Conservation (phyloP, 2,113 vertebrate genomes). For the Micronycteris hirsuta region DNA sequence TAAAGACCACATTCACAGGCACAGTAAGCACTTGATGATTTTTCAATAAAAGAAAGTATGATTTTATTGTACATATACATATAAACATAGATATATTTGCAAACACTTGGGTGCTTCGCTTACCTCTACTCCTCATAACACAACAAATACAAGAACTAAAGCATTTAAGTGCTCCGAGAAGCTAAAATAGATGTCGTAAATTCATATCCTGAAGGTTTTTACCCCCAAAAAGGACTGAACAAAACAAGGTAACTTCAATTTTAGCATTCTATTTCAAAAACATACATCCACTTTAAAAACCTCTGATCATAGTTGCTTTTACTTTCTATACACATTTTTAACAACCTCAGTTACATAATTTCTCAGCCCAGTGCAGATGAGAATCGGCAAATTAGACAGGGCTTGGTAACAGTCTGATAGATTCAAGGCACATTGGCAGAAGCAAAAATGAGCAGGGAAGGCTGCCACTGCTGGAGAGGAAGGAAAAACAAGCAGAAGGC, state of each 20-base stretch:
- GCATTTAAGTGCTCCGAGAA: background rate
- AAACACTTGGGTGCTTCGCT: background rate
- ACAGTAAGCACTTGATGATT: background rate
- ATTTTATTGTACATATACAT: background rate
- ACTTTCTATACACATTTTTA: constrained; percentile 21
- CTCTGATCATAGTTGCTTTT: constrained; percentile 17
- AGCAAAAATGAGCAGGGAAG: constrained; percentile 9
- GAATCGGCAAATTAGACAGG: constrained; percentile 27
- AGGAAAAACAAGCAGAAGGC: background rate
- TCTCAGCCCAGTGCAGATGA: constrained; percentile 33
- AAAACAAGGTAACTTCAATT: background rate
- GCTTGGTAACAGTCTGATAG: background rate
- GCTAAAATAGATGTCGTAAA: background rate
- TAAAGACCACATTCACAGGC: background rate
- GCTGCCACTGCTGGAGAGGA: background rate
- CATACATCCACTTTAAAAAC: background rate
- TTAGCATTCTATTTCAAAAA: constrained; percentile 4
- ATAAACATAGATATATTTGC: background rate
- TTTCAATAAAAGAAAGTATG: background rate
- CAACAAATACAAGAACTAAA: background rate
- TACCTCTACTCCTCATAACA: background rate
- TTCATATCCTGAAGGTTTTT: background rate
- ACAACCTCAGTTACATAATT: constrained; percentile 48
- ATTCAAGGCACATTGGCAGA: background rate
- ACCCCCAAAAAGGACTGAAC: background rate